phyloP scores from a whole-genome alignment of 2,888 invertebrate species.

The Idaea aversata region DNA sequence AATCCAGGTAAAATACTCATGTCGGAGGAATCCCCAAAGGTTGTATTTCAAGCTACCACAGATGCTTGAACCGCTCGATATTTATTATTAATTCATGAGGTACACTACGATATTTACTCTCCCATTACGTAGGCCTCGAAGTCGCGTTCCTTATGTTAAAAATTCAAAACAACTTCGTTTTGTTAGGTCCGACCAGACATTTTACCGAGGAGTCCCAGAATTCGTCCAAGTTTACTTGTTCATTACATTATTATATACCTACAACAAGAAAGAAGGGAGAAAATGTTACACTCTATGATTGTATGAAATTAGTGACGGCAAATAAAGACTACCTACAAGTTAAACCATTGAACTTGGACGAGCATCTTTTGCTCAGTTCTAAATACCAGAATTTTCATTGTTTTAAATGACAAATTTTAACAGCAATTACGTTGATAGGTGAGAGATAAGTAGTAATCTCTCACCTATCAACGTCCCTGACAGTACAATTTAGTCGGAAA shows the following conservation, averaged over 20 bases:
- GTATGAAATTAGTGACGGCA: too few species aligned
- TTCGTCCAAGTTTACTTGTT: not conserved
- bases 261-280: too few species aligned
- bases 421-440: not conserved
- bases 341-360: too few species aligned
- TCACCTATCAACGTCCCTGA: not conserved
- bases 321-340: too few species aligned
- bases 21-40: slow-evolving; percentile 12
- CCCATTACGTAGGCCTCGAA: slow-evolving; percentile 64
- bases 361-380: too few species aligned
- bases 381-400: too few species aligned
- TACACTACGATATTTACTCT: slow-evolving; percentile 72
- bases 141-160: slow-evolving; percentile 70
- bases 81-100: slow-evolving; percentile 74
- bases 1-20: slow-evolving; percentile 22
- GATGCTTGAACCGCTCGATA: slow-evolving; percentile 46
- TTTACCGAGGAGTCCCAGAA: not conserved
- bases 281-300: too few species aligned
- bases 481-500: not conserved
- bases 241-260: not conserved
- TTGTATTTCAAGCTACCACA: slow-evolving; percentile 48
- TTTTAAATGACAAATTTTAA: too few species aligned
- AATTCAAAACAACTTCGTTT: slow-evolving; percentile 60
- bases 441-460: too few species aligned
- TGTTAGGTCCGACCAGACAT: slow-evolving; percentile 9